Conservation (phyloP, 1,140 invertebrate species). For the Drosophila ohnishii region DNA sequence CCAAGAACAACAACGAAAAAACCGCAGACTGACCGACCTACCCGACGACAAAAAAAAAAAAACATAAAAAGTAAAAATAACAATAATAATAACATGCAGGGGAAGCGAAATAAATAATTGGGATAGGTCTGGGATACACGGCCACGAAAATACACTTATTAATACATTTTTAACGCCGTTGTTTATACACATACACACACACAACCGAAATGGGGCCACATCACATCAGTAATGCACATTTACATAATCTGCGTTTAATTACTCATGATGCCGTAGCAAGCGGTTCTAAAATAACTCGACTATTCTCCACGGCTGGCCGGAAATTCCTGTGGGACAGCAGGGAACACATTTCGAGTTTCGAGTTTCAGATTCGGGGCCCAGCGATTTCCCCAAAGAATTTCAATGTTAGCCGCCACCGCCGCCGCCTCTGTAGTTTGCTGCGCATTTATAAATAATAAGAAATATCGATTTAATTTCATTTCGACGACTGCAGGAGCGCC, state of each 20-base stretch:
- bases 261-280: constrained; percentile 10
- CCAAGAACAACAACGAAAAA: constrained; percentile 40
- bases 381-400: constrained; percentile 42
- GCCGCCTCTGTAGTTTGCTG: constrained; percentile 20
- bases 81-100: constrained; percentile 27
- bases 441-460: constrained; percentile 77
- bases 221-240: constrained; percentile 33
- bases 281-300: constrained; percentile 1
- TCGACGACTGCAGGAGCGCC: constrained; percentile 23
- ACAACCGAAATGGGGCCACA: constrained; percentile 12
- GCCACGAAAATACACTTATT: constrained; percentile 31
- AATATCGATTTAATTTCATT: constrained; percentile 76
- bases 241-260: constrained; percentile 56
- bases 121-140: constrained; percentile 67
- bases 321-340: constrained; percentile 14
- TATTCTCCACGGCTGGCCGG: not conserved
- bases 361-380: constrained; percentile 9
- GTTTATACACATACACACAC: constrained; percentile 10
- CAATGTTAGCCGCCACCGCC: constrained; percentile 8
- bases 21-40: constrained; percentile 42
- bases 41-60: constrained; percentile 15
- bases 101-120: constrained; percentile 48
- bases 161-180: constrained; percentile 23
- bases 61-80: constrained; percentile 9
- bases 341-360: constrained; percentile 1